phyloP scores from a whole-genome alignment of 2,797 vertebrate genomes.

The Sternarchorhynchus goeldii region DNA sequence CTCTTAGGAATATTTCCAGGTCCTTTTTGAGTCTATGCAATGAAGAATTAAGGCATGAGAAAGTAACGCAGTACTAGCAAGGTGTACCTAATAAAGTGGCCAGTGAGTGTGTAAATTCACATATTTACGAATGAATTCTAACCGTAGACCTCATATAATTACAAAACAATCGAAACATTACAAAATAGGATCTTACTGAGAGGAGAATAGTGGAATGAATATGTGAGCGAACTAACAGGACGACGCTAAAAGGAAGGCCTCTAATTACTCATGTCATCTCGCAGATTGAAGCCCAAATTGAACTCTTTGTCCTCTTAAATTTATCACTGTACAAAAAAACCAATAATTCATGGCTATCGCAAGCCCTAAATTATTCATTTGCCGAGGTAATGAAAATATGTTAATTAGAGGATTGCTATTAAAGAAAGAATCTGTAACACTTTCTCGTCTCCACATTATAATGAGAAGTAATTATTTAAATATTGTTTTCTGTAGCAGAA shows the following conservation, averaged over 20 bases:
- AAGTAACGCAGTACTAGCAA: too few relatives aligned
- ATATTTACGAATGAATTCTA: background rate
- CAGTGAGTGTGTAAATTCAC: too few relatives aligned
- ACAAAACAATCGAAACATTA: conserved; percentile 6
- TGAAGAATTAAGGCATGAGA: too few relatives aligned
- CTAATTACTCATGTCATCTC: conserved; percentile 76
- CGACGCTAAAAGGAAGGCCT: conserved; percentile 49
- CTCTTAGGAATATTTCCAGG: too few relatives aligned
- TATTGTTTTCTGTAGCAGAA: conserved; percentile 81
- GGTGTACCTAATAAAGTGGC: too few relatives aligned
- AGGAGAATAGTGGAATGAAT: conserved; percentile 17
- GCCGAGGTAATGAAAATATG: conserved; percentile 89
- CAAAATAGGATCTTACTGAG: conserved; percentile 13
- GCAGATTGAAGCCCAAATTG: conserved; percentile 75
- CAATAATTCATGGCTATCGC: conserved; percentile 80
- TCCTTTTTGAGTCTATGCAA: too few relatives aligned
- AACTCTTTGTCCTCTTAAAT: conserved; percentile 76
- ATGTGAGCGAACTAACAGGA: conserved; percentile 40
- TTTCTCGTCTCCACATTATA: conserved; percentile 83
- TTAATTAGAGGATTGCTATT: conserved; percentile 83
- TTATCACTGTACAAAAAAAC: conserved; percentile 72
- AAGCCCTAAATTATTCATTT: conserved; percentile 86
- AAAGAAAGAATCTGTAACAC: conserved; percentile 82
- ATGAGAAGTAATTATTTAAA: conserved; percentile 86
- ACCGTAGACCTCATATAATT: background rate